Evolutionary conservation across 2,888 invertebrate species (phyloP).

Genomic region (Drosophila dives): DNA sequence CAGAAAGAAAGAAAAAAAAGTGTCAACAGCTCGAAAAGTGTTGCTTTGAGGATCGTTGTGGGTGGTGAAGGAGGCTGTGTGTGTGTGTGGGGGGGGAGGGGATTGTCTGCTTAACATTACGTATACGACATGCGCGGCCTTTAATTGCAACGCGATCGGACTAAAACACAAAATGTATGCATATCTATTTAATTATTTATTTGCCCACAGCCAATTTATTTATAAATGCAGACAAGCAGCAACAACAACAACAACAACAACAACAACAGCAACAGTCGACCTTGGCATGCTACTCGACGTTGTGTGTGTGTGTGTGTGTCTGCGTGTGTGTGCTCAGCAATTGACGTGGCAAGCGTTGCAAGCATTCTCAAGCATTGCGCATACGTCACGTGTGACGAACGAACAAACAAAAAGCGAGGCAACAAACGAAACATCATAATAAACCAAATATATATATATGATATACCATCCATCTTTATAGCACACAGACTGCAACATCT

Average conservation of each 20-base stretch:
- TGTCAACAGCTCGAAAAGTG: conserved; percentile 49
- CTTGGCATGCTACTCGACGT: conserved; percentile 45
- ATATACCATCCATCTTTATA: background rate
- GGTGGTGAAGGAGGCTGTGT: background rate
- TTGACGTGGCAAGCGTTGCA: conserved; percentile 51
- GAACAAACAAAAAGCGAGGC: conserved; percentile 11
- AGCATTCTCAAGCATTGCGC: conserved; percentile 40
- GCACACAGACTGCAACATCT: background rate
- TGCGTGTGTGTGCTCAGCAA: conserved; percentile 44
- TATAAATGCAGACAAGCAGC: conserved; percentile 70
- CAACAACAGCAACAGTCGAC: conserved; percentile 39
- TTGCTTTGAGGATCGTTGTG: conserved; percentile 34
- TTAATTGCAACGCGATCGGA: conserved; percentile 59
- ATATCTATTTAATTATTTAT: conserved; percentile 76
- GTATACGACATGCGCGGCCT: conserved; percentile 59
- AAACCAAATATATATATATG: background rate
- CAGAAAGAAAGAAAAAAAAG: conserved; percentile 25
- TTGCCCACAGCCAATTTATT: conserved; percentile 68
- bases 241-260: conserved; percentile 6
- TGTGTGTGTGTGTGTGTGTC: conserved; percentile 12
- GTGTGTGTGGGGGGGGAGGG: rapidly evolving
- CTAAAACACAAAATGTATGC: conserved; percentile 47
- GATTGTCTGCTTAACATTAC: conserved; percentile 35
- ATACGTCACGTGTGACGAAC: conserved; percentile 60
- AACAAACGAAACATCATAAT: background rate